Percentiles rank a stretch among this genome's conserved stretches.
These are phyloP conservation scores for Brachynemurus nebulosus DNA, from an alignment of 2,888 invertebrate genomes.

Conservation along the genomic window DNA sequence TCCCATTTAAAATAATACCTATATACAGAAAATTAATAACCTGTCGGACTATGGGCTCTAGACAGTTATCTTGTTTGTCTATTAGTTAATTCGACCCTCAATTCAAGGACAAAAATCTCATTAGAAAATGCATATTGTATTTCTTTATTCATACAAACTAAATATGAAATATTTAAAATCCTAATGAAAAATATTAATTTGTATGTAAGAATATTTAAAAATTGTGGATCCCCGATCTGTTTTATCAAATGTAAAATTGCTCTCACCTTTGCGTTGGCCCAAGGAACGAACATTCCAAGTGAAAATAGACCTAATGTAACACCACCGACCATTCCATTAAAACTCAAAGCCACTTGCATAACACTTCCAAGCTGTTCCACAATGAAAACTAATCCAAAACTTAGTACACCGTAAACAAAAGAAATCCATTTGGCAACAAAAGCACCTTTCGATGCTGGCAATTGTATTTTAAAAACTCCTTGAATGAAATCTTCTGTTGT, in stretches of 20 bases:
- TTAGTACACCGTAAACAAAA: constrained; percentile 48
- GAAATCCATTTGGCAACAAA: constrained; percentile 55
- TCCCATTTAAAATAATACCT: too few relatives aligned
- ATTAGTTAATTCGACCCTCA: too few relatives aligned
- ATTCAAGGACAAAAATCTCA: too few relatives aligned
- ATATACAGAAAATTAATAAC: too few relatives aligned
- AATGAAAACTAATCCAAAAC: constrained; percentile 60
- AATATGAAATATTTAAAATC: too few relatives aligned
- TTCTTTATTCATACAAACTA: neutral
- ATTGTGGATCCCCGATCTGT: neutral
- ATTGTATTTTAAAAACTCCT: constrained; percentile 52
- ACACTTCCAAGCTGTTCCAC: constrained; percentile 80
- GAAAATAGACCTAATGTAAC: constrained; percentile 77
- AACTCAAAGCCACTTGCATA: constrained; percentile 73
- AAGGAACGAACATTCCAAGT: constrained; percentile 78
- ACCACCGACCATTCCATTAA: constrained; percentile 82
- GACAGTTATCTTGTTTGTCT: too few relatives aligned
- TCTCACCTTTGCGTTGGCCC: constrained; percentile 64
- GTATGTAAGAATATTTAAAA: neutral
- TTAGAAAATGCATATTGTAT: too few relatives aligned
- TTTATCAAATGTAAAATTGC: neutral
- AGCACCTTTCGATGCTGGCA: constrained; percentile 66
- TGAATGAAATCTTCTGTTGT: constrained; percentile 76
- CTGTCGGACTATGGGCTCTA: too few relatives aligned
- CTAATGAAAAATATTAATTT: neutral